Percentiles rank a stretch among this genome's conserved stretches.
phyloP scores from a whole-genome alignment of 2,113 vertebrate species.

The Raja brachyura region DNA sequence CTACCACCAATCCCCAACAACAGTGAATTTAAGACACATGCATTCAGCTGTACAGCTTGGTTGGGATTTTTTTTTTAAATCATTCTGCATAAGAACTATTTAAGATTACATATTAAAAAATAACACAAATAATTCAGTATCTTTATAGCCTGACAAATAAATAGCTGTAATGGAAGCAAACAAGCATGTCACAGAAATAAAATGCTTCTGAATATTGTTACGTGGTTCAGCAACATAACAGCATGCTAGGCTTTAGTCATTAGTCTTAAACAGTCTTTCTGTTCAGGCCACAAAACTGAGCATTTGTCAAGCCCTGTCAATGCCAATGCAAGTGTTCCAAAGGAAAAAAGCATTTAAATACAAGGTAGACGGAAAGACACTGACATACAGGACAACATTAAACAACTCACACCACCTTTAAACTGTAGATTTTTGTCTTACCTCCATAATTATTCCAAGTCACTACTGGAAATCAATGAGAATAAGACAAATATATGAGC shows the following conservation, averaged over 20 bases:
- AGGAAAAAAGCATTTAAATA: background rate
- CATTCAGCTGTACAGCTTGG: background rate
- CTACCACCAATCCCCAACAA: background rate
- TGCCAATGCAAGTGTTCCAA: background rate
- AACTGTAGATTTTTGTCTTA: slow-evolving; percentile 30
- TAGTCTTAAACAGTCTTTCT: background rate
- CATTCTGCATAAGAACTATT: background rate
- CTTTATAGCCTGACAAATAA: background rate
- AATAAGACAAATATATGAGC: slow-evolving; percentile 6
- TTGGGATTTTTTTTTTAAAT: background rate
- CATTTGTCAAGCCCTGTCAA: background rate
- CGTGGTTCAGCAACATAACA: background rate
- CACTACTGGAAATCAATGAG: background rate
- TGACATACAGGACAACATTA: background rate
- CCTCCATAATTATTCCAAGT: slow-evolving; percentile 35
- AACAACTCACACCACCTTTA: background rate
- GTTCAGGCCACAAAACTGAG: background rate
- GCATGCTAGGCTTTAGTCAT: background rate
- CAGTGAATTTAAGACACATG: background rate
- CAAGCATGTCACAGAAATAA: background rate
- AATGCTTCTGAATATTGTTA: background rate
- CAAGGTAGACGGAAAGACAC: background rate
- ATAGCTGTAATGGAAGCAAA: background rate
- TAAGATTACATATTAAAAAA: background rate
- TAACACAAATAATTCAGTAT: background rate